Percentiles rank a stretch among this genome's conserved stretches.
These are phyloP conservation scores for Chaetorhynchus papuensis DNA, from an alignment of 2,113 vertebrate genomes.

Conservation along the genomic window DNA sequence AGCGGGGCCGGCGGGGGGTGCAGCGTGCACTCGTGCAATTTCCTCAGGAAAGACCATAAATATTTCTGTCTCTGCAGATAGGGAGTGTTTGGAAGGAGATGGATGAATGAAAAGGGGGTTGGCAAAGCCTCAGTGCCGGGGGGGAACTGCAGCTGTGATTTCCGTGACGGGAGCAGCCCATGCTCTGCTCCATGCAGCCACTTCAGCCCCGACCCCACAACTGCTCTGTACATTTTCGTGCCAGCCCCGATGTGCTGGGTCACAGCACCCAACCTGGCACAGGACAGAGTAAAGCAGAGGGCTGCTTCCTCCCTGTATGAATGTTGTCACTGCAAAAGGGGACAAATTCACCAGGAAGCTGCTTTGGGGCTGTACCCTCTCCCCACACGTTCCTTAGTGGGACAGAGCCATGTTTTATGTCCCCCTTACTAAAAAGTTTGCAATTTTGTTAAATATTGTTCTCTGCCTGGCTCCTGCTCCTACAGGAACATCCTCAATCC, in stretches of 20 bases:
- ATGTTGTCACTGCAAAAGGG: neutral
- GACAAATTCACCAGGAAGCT: neutral
- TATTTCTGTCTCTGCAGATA: neutral
- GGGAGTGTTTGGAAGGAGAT: neutral
- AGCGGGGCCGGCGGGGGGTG: neutral
- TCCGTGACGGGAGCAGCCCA: fast-evolving
- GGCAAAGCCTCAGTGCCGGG: neutral
- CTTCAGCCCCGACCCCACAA: neutral
- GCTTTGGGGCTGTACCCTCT: neutral
- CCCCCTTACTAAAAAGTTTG: neutral
- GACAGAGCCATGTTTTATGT: fast-evolving
- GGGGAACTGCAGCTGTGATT: neutral
- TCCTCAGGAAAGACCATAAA: neutral
- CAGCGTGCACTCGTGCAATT: neutral
- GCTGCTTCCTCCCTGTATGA: fast-evolving
- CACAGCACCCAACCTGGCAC: neutral
- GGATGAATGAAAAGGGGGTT: neutral
- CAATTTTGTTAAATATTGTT: neutral
- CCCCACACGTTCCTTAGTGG: fast-evolving
- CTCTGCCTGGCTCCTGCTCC: neutral
- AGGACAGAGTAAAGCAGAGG: neutral
- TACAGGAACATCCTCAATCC: fast-evolving
- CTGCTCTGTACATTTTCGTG: fast-evolving
- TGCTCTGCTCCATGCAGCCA: neutral
- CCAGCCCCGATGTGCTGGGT: fast-evolving